These are phyloP conservation scores for Daktulosphaira vitifoliae DNA, from an alignment of 1,140 invertebrate genomes.

Conservation along the genomic window DNA sequence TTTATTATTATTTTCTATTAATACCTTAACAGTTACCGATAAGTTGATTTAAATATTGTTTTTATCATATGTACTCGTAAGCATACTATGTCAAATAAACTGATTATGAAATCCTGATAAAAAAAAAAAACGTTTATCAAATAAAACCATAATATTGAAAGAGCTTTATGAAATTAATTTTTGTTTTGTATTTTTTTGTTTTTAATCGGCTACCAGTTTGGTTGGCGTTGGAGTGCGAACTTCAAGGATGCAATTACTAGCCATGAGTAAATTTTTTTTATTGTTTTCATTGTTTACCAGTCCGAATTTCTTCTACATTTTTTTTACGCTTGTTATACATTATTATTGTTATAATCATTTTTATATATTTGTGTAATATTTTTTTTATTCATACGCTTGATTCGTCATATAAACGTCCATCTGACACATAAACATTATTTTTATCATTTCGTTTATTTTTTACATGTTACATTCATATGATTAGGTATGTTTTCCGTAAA, in stretches of 20 bases:
- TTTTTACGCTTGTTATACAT: conserved; percentile 37
- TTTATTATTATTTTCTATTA: too few relatives aligned
- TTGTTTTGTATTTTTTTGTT: conserved; percentile 32
- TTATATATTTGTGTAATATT: conserved; percentile 38
- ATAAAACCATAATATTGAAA: neutral
- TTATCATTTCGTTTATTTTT: conserved; percentile 10
- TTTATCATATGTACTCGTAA: too few relatives aligned
- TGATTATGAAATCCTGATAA: too few relatives aligned
- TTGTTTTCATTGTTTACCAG: conserved; percentile 42
- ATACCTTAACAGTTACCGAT: too few relatives aligned
- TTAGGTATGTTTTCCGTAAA: too few relatives aligned
- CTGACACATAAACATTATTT: conserved; percentile 42
- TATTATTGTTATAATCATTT: conserved; percentile 37
- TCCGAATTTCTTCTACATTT: conserved; percentile 35
- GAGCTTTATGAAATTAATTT: conserved; percentile 31
- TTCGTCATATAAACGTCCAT: conserved; percentile 42
- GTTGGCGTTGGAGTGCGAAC: conserved; percentile 88
- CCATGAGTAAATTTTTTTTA: conserved; percentile 55
- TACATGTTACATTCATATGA: conserved; percentile 10
- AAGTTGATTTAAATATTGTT: too few relatives aligned
- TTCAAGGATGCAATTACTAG: conserved; percentile 82
- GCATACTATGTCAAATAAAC: too few relatives aligned
- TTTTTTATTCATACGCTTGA: conserved; percentile 37
- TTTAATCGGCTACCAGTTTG: conserved; percentile 50
- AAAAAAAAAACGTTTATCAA: neutral